Percentiles rank a stretch among this genome's conserved stretches.
Conservation (phyloP, 2,888 invertebrate species). For the Gibbula magus region DNA sequence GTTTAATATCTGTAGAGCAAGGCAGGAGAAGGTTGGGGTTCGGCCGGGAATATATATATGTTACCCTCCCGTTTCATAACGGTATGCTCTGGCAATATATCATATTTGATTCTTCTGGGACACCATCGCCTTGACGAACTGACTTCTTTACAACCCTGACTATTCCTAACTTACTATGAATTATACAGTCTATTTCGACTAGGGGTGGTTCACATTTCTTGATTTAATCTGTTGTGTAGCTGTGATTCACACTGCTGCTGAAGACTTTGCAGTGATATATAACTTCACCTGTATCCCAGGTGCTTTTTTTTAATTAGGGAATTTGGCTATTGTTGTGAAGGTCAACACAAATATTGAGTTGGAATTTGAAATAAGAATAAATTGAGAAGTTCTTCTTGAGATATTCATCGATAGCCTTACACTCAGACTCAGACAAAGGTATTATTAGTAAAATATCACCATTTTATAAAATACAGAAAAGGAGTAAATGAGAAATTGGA, state of each 20-base stretch:
- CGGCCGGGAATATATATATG: neutral
- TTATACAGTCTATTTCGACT: neutral
- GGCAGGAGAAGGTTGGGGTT: neutral
- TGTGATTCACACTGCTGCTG: neutral
- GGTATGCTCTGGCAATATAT: neutral
- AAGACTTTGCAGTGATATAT: neutral
- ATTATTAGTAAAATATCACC: no score
- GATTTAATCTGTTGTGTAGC: neutral
- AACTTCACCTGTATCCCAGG: neutral
- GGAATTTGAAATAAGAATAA: no score
- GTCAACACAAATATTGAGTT: no score
- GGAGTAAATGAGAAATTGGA: no score
- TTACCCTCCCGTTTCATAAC: neutral
- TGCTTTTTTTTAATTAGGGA: neutral
- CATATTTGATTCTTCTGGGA: neutral
- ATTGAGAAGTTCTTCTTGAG: no score
- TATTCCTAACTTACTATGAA: no score
- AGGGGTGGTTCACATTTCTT: neutral
- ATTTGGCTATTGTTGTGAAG: no score
- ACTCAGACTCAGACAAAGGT: no score
- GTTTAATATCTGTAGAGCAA: neutral
- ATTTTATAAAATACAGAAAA: no score
- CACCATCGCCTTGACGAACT: neutral
- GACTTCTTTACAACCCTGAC: no score
- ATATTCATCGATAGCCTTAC: no score